Base-by-base conservation (phyloP, 2,888 invertebrate genomes). In the Petrophora chlorosata region DNA sequence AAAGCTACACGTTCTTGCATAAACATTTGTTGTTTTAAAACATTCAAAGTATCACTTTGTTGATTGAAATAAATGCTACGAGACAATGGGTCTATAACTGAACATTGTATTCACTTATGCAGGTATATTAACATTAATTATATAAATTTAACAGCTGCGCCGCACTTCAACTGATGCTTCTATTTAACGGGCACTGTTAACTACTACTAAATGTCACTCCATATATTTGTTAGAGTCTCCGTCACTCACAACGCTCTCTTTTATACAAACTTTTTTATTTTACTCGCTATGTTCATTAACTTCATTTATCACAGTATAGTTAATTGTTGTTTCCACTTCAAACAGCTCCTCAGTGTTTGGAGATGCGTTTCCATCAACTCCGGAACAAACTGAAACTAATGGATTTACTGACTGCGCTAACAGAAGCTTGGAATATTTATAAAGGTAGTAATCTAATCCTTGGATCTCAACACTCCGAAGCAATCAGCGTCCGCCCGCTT, bases 181-280 rank as follows among this genome's bases (percentile, higher is more conserved):
- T 76, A 79, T 83, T 85, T 80, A 82, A 82, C 80, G 62, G 71
- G 65, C 80, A 74, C 75, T 73, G 71, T 81, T 86, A 84, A 87
- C 75, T 84, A 77, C 72, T 63, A 76, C 83, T 85, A 84, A 86
- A 81, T 81, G 85, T 85, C 80, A 79, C 79, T 69, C 79, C 73
- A 79, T 82, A 81, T 81, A 80, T 85, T 80, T 70, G 79, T 85
- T 80, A 79, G 70, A 63, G 41, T 47, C 50, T 64, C 67, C 70
- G 65, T 67, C 65, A 61, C 66, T 64, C 65, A 73, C 79, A 77
- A 65, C 70, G 73, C 69, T 71, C 69, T 66, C 70, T 75, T 76
- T 76, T 67, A 73, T 70, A 71, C 51, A 67, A 70, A 59, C 59
- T 68, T 71, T 70, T 73, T 72, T 71, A 73, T 76, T 79, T 67